Conservation (phyloP, 2,113 vertebrate species). For the Calypte anna region DNA sequence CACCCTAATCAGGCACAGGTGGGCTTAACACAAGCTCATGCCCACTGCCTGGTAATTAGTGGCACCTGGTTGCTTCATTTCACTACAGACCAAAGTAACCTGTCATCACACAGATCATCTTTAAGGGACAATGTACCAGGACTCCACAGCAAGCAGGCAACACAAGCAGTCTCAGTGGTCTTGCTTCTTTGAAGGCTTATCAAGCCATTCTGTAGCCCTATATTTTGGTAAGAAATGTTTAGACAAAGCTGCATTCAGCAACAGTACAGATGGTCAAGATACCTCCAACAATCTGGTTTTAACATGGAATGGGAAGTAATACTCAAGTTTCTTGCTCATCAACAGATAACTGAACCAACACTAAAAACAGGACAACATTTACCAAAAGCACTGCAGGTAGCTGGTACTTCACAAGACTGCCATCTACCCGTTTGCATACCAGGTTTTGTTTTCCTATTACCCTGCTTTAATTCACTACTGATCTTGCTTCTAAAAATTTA, state of each 20-base stretch:
- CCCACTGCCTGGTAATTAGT: no score
- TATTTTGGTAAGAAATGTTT: background rate
- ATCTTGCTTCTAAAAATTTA: background rate
- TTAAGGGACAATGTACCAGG: rapidly evolving
- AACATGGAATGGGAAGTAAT: rapidly evolving
- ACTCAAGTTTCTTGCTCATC: background rate
- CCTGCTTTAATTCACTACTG: background rate
- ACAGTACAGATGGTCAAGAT: background rate
- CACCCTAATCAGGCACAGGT: no score
- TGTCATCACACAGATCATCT: background rate
- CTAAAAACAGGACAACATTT: background rate
- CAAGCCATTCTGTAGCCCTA: background rate
- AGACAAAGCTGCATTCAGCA: background rate
- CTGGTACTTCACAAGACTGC: background rate
- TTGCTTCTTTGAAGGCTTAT: background rate
- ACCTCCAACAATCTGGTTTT: background rate
- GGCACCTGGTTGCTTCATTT: no score
- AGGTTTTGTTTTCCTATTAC: background rate
- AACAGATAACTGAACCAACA: background rate
- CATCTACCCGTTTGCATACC: background rate
- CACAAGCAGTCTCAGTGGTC: background rate
- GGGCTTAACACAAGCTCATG: no score
- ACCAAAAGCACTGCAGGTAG: background rate
- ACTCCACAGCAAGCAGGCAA: background rate
- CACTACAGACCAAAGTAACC: background rate